phyloP scores from a whole-genome alignment of 2,113 vertebrate species.

The Aix galericulata region DNA sequence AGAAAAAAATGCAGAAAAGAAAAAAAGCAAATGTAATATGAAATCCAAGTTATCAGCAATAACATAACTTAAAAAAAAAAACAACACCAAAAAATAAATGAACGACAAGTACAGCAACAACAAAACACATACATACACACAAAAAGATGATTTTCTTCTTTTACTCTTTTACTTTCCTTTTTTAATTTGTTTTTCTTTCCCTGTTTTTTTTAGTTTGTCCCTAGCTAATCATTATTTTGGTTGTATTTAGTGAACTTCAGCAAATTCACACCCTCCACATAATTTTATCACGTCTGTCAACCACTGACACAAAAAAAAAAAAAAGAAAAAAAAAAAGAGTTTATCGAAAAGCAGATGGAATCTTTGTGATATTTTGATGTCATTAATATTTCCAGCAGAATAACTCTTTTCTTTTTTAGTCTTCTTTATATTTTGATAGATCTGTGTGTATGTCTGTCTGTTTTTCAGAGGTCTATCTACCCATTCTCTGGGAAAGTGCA shows the following conservation, averaged over 20 bases:
- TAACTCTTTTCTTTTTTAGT: background rate
- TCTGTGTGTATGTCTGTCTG: background rate
- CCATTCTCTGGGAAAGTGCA: background rate
- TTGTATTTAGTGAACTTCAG: background rate
- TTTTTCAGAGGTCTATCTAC: background rate
- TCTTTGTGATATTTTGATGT: background rate
- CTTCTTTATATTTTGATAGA: background rate
- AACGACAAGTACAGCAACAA: too few relatives aligned
- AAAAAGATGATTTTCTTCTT: background rate
- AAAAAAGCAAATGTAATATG: background rate
- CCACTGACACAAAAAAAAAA: background rate
- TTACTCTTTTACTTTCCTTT: background rate
- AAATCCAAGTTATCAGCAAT: background rate
- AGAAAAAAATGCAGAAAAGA: background rate
- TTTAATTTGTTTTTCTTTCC: background rate
- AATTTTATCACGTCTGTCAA: conserved; percentile 12
- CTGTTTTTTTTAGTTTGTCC: background rate
- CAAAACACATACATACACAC: too few relatives aligned
- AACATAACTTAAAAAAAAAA: background rate
- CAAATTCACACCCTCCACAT: background rate
- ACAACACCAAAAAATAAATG: too few relatives aligned
- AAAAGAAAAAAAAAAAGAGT: background rate
- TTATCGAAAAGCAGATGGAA: conserved; percentile 14
- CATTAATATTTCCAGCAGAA: background rate
- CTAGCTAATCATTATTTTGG: background rate